A percentile compares a stretch with the other conserved stretches of the same genome.
Evolutionary conservation across 1,140 invertebrate genomes (phyloP).

Genomic region (Mylabris phalerata): DNA sequence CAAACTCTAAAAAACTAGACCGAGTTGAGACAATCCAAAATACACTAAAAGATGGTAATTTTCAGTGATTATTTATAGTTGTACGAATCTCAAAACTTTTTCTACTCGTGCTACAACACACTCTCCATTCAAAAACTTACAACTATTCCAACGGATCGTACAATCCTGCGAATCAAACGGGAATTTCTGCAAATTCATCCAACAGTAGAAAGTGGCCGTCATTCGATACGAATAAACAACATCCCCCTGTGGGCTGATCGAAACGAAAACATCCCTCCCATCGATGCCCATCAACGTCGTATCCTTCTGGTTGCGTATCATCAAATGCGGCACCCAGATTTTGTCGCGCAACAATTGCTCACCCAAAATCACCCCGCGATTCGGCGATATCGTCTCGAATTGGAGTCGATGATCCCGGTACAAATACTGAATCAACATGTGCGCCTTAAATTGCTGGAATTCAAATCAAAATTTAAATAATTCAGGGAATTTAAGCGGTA

Average conservation of each 20-base stretch:
- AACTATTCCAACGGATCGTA: constrained; percentile 71
- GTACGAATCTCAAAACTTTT: no score
- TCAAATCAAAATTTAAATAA: not conserved
- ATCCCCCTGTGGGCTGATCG: constrained; percentile 66
- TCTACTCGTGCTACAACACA: no score
- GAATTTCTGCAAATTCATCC: constrained; percentile 77
- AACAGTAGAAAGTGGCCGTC: constrained; percentile 72
- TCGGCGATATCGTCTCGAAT: constrained; percentile 58
- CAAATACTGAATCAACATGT: constrained; percentile 68
- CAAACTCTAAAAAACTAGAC: no score
- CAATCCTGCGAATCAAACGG: constrained; percentile 78
- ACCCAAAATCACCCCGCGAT: constrained; percentile 60
- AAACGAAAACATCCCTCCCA: constrained; percentile 70
- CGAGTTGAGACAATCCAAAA: no score
- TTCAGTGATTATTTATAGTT: no score
- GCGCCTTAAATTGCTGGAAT: constrained; percentile 65
- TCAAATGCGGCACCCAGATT: constrained; percentile 77
- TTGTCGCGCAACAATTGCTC: constrained; percentile 59
- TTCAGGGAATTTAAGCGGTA: not conserved
- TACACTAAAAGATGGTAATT: no score
- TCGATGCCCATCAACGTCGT: constrained; percentile 68
- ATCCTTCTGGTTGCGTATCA: constrained; percentile 73
- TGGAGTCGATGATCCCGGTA: constrained; percentile 63
- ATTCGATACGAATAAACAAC: constrained; percentile 69
- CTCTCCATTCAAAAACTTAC: constrained; percentile 48